These are phyloP conservation scores for Parauchenoglanis punctatus DNA, from an alignment of 2,797 vertebrate species.

Conservation along the genomic window DNA sequence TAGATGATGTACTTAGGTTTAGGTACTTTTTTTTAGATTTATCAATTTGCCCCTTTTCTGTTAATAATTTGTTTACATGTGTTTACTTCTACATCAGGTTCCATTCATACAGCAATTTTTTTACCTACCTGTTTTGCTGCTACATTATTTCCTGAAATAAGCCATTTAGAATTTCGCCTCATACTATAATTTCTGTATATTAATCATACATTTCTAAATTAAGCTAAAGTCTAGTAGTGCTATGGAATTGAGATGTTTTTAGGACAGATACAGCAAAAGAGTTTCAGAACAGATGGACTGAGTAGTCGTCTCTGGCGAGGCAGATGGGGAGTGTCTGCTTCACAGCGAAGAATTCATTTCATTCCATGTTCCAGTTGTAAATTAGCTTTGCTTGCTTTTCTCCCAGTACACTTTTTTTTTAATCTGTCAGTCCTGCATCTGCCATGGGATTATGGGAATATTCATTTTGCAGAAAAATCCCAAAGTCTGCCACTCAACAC, in stretches of 20 bases:
- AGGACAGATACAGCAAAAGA: constrained; percentile 62
- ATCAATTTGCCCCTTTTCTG: background rate
- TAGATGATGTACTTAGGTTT: background rate
- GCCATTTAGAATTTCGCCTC: background rate
- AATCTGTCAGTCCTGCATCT: constrained; percentile 42
- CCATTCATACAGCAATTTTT: background rate
- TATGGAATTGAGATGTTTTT: constrained; percentile 24
- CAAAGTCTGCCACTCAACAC: constrained; percentile 14
- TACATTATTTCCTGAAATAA: background rate
- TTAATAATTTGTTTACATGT: background rate
- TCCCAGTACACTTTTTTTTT: constrained; percentile 21
- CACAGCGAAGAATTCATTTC: constrained; percentile 68
- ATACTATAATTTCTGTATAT: background rate
- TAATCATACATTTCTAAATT: constrained; percentile 1
- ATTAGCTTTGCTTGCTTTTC: constrained; percentile 67
- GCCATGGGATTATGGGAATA: constrained; percentile 46
- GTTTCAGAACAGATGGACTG: constrained; percentile 54
- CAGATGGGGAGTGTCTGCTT: constrained; percentile 77
- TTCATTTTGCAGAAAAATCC: constrained; percentile 28
- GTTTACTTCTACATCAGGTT: background rate
- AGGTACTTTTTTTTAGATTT: background rate
- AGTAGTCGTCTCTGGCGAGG: constrained; percentile 61
- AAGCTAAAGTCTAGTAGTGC: constrained; percentile 2
- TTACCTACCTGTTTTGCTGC: background rate
- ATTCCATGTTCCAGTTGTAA: constrained; percentile 73